A percentile compares a stretch with the other conserved stretches of the same genome.
These are phyloP conservation scores for Crenuchus spilurus DNA, from an alignment of 2,797 vertebrate species.

Conservation along the genomic window DNA sequence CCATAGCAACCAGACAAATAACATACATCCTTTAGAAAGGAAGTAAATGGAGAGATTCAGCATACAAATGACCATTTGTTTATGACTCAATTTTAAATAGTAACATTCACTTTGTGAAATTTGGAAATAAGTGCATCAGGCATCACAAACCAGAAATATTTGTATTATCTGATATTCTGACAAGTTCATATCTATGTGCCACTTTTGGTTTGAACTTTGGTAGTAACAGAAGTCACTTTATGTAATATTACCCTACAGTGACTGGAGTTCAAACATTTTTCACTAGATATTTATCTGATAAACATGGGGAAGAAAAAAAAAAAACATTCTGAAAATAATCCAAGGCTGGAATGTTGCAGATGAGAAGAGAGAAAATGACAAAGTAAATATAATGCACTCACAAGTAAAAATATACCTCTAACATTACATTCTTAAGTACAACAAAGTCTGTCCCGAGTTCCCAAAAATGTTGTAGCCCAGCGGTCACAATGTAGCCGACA, in stretches of 20 bases:
- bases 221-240: not conserved
- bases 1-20: constrained; percentile 37
- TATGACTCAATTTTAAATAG: constrained; percentile 49
- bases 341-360: constrained; percentile 51
- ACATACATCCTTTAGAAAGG: constrained; percentile 53
- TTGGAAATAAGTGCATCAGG: constrained; percentile 43
- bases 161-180: constrained; percentile 27
- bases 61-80: constrained; percentile 60
- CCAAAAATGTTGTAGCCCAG: constrained; percentile 10
- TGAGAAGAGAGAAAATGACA: constrained; percentile 28
- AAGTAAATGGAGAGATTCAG: constrained; percentile 54
- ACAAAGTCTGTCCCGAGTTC: not conserved
- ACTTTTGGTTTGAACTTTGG: constrained; percentile 20
- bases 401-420: not conserved
- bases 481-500: not conserved
- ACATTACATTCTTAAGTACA: not conserved
- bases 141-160: constrained; percentile 31
- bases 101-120: constrained; percentile 38
- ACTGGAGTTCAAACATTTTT: not conserved
- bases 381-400: constrained; percentile 4
- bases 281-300: not conserved
- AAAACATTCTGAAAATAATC: not conserved
- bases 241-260: not conserved
- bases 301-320: not conserved
- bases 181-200: constrained; percentile 35